phyloP scores from a whole-genome alignment of 2,113 vertebrate species.

The Scytalopus superciliaris region DNA sequence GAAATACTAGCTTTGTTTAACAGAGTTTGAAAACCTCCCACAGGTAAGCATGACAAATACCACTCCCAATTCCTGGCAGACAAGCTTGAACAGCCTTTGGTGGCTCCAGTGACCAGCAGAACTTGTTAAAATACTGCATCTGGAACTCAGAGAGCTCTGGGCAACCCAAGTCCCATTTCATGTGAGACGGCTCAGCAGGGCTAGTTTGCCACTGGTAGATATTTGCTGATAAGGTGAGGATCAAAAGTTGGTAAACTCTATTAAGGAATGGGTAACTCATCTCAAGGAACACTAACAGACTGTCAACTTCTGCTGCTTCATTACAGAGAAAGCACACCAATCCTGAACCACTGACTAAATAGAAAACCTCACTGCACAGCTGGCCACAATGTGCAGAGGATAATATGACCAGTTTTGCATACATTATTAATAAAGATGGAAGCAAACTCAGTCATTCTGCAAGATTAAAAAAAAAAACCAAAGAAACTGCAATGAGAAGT shows the following conservation, averaged over 20 bases:
- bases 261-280: background rate
- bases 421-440: background rate
- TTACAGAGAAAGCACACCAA: background rate
- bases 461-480: background rate
- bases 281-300: background rate
- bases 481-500: background rate
- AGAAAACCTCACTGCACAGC: background rate
- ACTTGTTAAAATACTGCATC: background rate
- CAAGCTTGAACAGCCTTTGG: background rate
- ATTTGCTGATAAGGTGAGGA: background rate
- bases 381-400: background rate
- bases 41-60: background rate
- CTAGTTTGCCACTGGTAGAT: background rate
- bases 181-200: background rate
- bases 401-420: background rate
- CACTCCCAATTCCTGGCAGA: background rate
- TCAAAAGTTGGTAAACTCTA: background rate
- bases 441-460: background rate
- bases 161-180: background rate
- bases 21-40: background rate
- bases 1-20: background rate
- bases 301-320: background rate
- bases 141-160: background rate
- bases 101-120: background rate
- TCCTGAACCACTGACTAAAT: background rate